Conservation (phyloP, 2,888 invertebrate genomes). For the Baccha elongata region DNA sequence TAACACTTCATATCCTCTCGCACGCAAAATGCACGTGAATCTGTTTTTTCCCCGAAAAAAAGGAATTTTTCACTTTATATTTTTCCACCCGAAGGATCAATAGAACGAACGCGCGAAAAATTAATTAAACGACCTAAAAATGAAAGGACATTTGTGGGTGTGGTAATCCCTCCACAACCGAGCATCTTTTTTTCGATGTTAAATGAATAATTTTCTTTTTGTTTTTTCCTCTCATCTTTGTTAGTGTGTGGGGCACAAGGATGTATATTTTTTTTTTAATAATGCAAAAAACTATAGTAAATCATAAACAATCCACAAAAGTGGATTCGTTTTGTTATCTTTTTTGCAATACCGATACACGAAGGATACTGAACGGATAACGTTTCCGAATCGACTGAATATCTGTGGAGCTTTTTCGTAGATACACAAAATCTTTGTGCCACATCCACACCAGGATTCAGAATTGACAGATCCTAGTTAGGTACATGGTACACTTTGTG, state of each 20-base stretch:
- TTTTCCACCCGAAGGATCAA: conserved; percentile 32
- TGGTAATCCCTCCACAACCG: conserved; percentile 43
- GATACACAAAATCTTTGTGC: conserved; percentile 69
- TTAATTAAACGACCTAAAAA: conserved; percentile 48
- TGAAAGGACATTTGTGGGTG: conserved; percentile 60
- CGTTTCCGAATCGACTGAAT: conserved; percentile 74
- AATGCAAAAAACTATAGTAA: neutral
- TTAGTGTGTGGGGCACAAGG: neutral
- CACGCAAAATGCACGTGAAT: conserved; percentile 59
- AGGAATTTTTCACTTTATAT: conserved; percentile 60
- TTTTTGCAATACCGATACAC: conserved; percentile 52
- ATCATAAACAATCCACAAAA: conserved; percentile 4
- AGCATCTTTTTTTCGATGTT: conserved; percentile 3
- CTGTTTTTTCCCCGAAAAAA: conserved; percentile 13
- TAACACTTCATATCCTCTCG: conserved; percentile 16
- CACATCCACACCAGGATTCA: conserved; percentile 45
- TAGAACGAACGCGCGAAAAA: conserved; percentile 67
- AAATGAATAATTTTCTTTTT: neutral
- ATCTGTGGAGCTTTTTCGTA: conserved; percentile 72
- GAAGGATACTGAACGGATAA: conserved; percentile 71
- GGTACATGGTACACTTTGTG: conserved; percentile 34
- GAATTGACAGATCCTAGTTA: conserved; percentile 60
- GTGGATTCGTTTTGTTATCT: conserved; percentile 10
- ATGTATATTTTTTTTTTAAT: too few relatives aligned
- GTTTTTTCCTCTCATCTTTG: neutral